Percentiles rank a stretch among this genome's conserved stretches.
These are phyloP conservation scores for Anodontia alba DNA, from an alignment of 2,888 invertebrate genomes.

Conservation along the genomic window DNA sequence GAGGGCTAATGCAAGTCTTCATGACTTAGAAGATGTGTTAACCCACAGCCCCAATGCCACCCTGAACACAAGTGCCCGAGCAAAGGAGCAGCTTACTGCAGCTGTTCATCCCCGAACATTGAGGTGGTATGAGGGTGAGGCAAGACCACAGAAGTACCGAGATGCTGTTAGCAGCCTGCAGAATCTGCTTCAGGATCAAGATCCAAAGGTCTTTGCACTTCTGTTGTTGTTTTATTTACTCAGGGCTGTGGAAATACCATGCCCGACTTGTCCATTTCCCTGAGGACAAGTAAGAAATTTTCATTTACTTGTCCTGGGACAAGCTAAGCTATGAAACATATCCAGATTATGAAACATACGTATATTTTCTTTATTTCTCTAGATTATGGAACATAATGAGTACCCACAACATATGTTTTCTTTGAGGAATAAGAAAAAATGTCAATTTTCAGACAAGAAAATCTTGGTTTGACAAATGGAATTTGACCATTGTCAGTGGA, in stretches of 20 bases:
- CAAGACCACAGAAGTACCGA: conserved; percentile 63
- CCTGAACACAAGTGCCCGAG: conserved; percentile 57
- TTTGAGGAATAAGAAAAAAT: no score
- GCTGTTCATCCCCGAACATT: conserved; percentile 75
- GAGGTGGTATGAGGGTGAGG: conserved; percentile 73
- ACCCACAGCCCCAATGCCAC: conserved; percentile 53
- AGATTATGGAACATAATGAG: no score
- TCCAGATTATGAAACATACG: no score
- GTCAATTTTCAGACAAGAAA: no score
- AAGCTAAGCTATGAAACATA: not conserved
- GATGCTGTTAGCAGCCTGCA: conserved; percentile 71
- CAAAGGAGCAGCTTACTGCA: conserved; percentile 69
- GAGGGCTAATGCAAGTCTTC: conserved; percentile 73
- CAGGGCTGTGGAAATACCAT: no score
- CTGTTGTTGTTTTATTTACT: no score
- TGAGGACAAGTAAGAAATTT: no score
- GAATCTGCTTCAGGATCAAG: conserved; percentile 58
- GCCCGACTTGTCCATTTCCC: no score
- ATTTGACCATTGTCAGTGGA: no score
- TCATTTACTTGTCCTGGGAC: not conserved
- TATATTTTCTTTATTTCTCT: not conserved
- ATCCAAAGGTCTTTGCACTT: conserved; percentile 57
- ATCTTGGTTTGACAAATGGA: no score
- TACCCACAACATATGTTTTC: no score
- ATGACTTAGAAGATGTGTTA: conserved; percentile 70